Conservation (phyloP, 2,888 invertebrate genomes). For the Blera fallax region DNA sequence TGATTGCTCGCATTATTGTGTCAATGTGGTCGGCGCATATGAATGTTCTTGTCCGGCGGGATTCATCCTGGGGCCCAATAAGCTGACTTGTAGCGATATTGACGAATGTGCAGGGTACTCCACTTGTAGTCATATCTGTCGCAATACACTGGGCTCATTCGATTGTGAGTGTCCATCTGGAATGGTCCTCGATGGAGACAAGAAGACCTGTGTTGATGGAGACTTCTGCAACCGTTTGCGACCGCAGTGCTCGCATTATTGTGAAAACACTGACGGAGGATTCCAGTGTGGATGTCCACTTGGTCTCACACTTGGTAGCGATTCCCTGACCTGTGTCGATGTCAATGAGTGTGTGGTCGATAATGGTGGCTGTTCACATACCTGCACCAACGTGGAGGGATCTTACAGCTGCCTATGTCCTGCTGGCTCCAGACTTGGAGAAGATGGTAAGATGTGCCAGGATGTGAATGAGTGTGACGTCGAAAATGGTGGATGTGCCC, state of each 20-base stretch:
- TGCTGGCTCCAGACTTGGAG: constrained; percentile 79
- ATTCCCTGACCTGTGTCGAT: constrained; percentile 80
- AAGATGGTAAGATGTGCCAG: constrained; percentile 81
- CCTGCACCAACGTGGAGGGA: constrained; percentile 77
- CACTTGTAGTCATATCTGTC: constrained; percentile 79
- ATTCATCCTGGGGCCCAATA: constrained; percentile 79
- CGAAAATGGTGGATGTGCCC: constrained; percentile 80
- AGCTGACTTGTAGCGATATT: constrained; percentile 77
- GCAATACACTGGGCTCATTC: constrained; percentile 82
- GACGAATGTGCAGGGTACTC: constrained; percentile 77
- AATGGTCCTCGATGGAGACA: constrained; percentile 77
- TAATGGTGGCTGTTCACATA: constrained; percentile 82
- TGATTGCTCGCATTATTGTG: constrained; percentile 83
- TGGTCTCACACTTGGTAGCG: constrained; percentile 79
- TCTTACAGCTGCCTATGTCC: constrained; percentile 82
- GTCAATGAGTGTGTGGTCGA: constrained; percentile 82
- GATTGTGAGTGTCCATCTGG: constrained; percentile 83
- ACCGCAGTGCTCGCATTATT: constrained; percentile 83
- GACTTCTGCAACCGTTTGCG: constrained; percentile 78
- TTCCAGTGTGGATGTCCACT: constrained; percentile 83
- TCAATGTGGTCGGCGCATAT: constrained; percentile 83
- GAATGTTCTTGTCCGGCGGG: constrained; percentile 84
- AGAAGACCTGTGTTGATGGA: constrained; percentile 79
- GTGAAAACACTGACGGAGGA: constrained; percentile 83
- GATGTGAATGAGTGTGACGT: constrained; percentile 83